phyloP scores from a whole-genome alignment of 2,888 invertebrate species.

The Eulithis testata region DNA sequence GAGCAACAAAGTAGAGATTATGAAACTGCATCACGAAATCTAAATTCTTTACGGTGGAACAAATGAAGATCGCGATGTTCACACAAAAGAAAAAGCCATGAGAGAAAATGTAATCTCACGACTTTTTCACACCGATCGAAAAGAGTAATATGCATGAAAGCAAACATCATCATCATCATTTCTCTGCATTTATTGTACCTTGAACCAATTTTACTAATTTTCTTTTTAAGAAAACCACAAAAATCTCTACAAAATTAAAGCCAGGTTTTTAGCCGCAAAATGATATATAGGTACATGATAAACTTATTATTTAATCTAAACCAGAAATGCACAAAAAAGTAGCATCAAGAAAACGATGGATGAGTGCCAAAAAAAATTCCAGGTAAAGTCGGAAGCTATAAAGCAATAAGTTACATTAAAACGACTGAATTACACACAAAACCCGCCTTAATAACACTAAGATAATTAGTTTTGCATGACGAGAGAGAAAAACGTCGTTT shows the following conservation, averaged over 20 bases:
- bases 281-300: no score
- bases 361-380: no score
- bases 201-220: no score
- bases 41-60: slow-evolving; percentile 13
- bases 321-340: no score
- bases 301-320: no score
- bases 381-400: slow-evolving; percentile 12
- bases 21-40: slow-evolving; percentile 18
- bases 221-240: no score
- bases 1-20: neutral
- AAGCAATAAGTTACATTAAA: neutral
- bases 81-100: slow-evolving; percentile 40
- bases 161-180: neutral
- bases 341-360: no score
- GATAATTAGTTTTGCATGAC: slow-evolving; percentile 77
- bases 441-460: slow-evolving; percentile 32
- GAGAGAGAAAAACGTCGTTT: slow-evolving; percentile 60
- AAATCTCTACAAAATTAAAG: no score
- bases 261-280: no score
- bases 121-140: slow-evolving; percentile 43
- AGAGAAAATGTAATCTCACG: slow-evolving; percentile 53
- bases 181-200: neutral
- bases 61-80: slow-evolving; percentile 31
- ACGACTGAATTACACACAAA: slow-evolving; percentile 7
- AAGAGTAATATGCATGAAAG: slow-evolving; percentile 16